Evolutionary conservation across 2,888 invertebrate species (phyloP).

Genomic region (Meiosimyza decipiens): DNA sequence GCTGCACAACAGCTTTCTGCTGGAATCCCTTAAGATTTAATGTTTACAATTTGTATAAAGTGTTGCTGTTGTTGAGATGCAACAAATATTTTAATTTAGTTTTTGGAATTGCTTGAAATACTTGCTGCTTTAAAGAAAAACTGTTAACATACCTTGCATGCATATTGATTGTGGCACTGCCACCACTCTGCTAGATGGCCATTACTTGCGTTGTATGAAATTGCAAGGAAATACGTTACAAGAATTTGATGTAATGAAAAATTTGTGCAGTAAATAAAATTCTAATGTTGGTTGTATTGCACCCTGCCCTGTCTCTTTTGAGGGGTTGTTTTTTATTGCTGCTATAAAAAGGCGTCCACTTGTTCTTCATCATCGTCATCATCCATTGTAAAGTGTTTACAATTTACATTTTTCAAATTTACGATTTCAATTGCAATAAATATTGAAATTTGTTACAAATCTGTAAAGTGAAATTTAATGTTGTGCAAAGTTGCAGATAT

Average conservation of each 20-base stretch:
- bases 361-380: no score
- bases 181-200: neutral
- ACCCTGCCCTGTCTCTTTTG: no score
- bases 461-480: constrained; percentile 3
- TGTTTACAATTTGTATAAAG: constrained; percentile 17
- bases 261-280: neutral
- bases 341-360: no score
- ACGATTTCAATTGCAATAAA: neutral
- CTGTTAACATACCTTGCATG: no score
- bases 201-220: neutral
- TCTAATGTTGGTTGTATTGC: no score
- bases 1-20: neutral
- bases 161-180: neutral
- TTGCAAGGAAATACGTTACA: neutral
- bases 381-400: neutral
- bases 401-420: constrained; percentile 24
- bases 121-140: neutral
- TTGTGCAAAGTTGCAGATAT: neutral
- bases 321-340: constrained; percentile 5
- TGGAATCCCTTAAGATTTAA: constrained; percentile 6
- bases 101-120: neutral
- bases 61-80: neutral
- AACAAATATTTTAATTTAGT: constrained; percentile 6
- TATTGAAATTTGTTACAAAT: constrained; percentile 18
- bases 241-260: constrained; percentile 7